Conservation (phyloP, 2,797 vertebrate genomes). For the Cheirogaleus major region DNA sequence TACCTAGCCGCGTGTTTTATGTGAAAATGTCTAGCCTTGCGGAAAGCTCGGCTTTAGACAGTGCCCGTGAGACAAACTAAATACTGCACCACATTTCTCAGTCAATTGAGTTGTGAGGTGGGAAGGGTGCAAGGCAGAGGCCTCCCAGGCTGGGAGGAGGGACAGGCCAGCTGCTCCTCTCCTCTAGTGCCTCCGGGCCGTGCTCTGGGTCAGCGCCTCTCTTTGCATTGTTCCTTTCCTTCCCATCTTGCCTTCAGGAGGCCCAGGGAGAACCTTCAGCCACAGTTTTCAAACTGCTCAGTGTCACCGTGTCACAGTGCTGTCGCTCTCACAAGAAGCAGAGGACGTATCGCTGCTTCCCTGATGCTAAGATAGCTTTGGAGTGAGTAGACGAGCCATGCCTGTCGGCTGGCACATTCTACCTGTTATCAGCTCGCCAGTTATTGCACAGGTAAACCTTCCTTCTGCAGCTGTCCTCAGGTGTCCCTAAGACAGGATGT, state of each 20-base stretch:
- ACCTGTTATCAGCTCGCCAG: background rate
- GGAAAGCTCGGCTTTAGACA: background rate
- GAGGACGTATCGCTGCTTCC: no score
- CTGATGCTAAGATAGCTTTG: background rate
- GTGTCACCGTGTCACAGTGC: no score
- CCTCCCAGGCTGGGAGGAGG: background rate
- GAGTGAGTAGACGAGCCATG: background rate
- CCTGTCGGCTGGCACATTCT: background rate
- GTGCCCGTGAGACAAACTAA: background rate
- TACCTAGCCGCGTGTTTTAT: background rate
- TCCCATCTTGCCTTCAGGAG: background rate
- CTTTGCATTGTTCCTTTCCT: background rate
- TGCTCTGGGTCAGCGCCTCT: background rate
- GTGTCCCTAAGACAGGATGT: background rate
- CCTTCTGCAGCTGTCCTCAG: background rate
- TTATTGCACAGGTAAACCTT: background rate
- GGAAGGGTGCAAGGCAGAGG: background rate
- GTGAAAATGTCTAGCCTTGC: background rate
- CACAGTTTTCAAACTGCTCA: background rate
- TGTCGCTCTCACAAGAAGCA: background rate
- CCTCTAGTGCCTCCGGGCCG: background rate
- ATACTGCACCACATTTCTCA: background rate
- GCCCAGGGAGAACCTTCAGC: background rate
- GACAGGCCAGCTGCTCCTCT: background rate
- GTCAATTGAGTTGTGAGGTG: background rate